Conservation (phyloP, 2,113 vertebrate species). For the Corythoichthys haematopterus region DNA sequence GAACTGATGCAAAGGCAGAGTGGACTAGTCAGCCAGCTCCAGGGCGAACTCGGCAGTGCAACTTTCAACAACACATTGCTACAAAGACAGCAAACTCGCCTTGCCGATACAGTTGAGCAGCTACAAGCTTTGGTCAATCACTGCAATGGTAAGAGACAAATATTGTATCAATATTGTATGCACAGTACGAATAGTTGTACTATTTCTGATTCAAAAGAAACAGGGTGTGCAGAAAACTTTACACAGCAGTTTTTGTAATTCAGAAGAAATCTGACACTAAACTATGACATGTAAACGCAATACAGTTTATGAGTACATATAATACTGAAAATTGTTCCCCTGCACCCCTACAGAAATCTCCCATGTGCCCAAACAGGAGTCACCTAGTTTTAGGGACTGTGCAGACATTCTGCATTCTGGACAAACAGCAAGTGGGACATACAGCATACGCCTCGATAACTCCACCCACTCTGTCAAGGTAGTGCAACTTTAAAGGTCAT, state of each 20-base stretch:
- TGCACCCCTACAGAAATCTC: conserved; percentile 59
- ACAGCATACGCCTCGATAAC: conserved; percentile 69
- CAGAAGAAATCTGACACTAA: background rate
- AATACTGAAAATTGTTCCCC: conserved; percentile 3
- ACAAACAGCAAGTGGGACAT: conserved; percentile 70
- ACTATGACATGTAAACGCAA: no score
- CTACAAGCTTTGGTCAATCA: conserved; percentile 67
- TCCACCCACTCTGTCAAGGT: conserved; percentile 72
- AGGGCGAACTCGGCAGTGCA: conserved; percentile 68
- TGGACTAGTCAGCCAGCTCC: conserved; percentile 65
- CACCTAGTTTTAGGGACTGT: conserved; percentile 68
- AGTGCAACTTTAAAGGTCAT: conserved; percentile 39
- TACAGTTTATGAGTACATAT: no score
- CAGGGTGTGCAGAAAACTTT: no score
- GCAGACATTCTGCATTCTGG: conserved; percentile 72
- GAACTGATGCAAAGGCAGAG: conserved; percentile 69
- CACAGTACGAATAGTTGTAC: no score
- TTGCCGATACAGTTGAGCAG: conserved; percentile 69
- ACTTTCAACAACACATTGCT: conserved; percentile 68
- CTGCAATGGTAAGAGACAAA: conserved; percentile 67
- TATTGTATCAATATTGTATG: background rate
- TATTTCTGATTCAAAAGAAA: no score
- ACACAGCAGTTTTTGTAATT: background rate
- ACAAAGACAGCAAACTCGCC: conserved; percentile 70
- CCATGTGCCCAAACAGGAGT: conserved; percentile 50